These are phyloP conservation scores for Enteromius radiatus DNA, from an alignment of 2,797 vertebrate species.

Conservation along the genomic window DNA sequence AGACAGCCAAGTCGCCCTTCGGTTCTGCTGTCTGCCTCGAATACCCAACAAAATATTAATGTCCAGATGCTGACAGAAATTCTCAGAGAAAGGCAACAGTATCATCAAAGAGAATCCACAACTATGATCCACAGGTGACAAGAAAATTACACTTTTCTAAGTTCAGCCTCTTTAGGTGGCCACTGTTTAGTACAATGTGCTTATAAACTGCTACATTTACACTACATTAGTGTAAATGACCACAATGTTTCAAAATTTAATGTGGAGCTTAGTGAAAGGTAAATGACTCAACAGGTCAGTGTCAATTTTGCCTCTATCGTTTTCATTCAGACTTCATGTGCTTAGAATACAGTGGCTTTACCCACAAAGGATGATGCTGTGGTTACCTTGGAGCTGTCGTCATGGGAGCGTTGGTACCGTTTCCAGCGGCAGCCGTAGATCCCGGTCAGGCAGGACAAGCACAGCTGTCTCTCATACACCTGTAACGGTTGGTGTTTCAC, in stretches of 20 bases:
- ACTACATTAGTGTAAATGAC: neutral
- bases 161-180: neutral
- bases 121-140: neutral
- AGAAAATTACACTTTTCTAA: neutral
- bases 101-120: neutral
- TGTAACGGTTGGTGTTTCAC: conserved; percentile 98
- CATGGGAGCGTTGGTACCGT: conserved; percentile 98
- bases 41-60: neutral
- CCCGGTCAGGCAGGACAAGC: conserved; percentile 95
- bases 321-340: conserved; percentile 10
- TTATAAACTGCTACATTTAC: neutral
- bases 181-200: neutral
- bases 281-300: neutral
- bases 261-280: neutral
- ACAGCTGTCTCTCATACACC: conserved; percentile 98
- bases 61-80: neutral
- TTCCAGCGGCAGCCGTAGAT: conserved; percentile 99
- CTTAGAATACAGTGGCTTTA: conserved; percentile 1
- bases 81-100: neutral
- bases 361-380: neutral
- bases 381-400: conserved; percentile 92
- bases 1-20: neutral
- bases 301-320: neutral
- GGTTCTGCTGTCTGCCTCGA: neutral
- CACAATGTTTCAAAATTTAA: neutral